A percentile compares a stretch with the other conserved stretches of the same genome.
Evolutionary conservation across 2,113 vertebrate species (phyloP).

Genomic region (Pangasianodon gigas): DNA sequence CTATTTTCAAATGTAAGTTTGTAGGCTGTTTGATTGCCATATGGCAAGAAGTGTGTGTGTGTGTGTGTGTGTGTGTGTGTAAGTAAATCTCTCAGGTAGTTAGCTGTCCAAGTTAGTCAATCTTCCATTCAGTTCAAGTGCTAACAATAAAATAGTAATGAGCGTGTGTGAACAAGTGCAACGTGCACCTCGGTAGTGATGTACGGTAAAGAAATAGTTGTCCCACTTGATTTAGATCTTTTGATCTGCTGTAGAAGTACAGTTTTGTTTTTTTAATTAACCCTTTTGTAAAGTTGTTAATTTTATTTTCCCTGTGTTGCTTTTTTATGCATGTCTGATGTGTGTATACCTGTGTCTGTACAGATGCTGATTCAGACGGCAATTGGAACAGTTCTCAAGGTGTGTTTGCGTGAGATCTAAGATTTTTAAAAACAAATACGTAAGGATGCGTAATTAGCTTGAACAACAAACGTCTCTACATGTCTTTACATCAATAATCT

Average conservation of each 20-base stretch:
- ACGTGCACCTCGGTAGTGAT: neutral
- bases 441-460: neutral
- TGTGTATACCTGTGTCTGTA: slow-evolving; percentile 71
- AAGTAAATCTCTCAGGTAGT: neutral
- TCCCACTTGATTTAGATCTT: neutral
- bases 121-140: neutral
- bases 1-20: neutral
- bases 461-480: neutral
- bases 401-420: slow-evolving; percentile 56
- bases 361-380: slow-evolving; percentile 79
- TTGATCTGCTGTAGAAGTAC: neutral
- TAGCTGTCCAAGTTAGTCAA: neutral
- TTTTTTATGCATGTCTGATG: slow-evolving; percentile 36
- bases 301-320: slow-evolving; percentile 20
- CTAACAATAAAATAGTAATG: neutral
- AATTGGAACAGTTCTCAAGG: slow-evolving; percentile 75
- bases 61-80: neutral
- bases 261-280: too few relatives aligned
- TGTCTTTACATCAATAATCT: neutral
- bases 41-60: neutral
- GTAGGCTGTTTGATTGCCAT: neutral
- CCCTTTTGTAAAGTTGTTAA: too few relatives aligned
- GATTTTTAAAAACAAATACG: neutral
- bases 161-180: neutral
- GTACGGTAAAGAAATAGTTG: neutral